phyloP scores from a whole-genome alignment of 2,797 vertebrate genomes.

The Pterois miles region DNA sequence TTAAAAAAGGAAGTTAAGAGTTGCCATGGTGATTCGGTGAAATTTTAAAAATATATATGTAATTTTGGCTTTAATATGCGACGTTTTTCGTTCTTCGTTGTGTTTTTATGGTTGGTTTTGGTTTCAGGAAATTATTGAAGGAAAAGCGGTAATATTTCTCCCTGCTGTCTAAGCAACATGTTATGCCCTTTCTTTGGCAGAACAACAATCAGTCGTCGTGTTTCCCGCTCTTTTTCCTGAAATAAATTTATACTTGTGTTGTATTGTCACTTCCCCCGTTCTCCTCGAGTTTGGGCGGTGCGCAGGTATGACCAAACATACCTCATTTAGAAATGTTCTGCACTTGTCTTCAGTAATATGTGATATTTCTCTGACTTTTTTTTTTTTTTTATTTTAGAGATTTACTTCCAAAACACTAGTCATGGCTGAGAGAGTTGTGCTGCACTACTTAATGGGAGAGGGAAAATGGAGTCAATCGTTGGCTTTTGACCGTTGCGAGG shows the following conservation, averaged over 20 bases:
- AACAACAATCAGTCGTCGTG: conserved; percentile 14
- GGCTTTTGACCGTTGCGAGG: conserved; percentile 88
- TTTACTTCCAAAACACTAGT: neutral
- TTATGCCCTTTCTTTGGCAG: conserved; percentile 28
- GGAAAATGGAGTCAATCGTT: conserved; percentile 92
- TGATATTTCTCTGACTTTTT: neutral
- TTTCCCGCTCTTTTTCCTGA: neutral
- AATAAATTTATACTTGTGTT: neutral
- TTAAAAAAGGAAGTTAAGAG: too few species aligned
- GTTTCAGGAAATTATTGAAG: too few species aligned
- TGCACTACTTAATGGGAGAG: conserved; percentile 89
- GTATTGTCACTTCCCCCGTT: fast-evolving
- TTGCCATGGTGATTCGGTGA: too few species aligned
- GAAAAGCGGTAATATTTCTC: too few species aligned
- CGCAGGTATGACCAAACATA: neutral
- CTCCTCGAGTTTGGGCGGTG: fast-evolving
- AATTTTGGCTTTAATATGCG: too few species aligned
- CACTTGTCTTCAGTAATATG: neutral
- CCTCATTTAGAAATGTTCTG: neutral
- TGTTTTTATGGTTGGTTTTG: too few species aligned
- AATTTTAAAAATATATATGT: too few species aligned
- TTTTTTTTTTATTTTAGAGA: too few species aligned
- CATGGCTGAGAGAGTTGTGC: conserved; percentile 85
- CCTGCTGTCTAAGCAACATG: too few species aligned
- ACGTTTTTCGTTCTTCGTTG: too few species aligned